Conservation (phyloP, 2,113 vertebrate species). For the Hemibagrus wyckioides region DNA sequence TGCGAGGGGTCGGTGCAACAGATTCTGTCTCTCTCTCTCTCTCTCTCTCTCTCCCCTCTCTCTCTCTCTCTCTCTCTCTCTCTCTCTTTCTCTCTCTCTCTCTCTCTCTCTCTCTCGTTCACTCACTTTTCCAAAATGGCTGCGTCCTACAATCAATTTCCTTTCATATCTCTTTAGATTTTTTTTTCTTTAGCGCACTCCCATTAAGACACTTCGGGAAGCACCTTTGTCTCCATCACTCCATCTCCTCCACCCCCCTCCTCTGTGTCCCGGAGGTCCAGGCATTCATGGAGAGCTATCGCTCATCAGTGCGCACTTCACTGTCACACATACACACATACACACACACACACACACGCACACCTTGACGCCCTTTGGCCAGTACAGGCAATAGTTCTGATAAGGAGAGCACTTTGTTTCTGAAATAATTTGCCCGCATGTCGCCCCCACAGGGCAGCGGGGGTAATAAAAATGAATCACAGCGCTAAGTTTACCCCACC, state of each 20-base stretch:
- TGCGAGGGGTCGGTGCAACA: constrained; percentile 6
- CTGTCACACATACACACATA: constrained; percentile 57
- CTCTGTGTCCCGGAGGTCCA: constrained; percentile 50
- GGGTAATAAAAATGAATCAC: constrained; percentile 84
- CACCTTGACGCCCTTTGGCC: constrained; percentile 67
- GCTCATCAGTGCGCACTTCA: constrained; percentile 71
- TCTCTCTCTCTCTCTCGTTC: not conserved
- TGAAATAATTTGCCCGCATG: constrained; percentile 82
- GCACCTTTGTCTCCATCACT: constrained; percentile 34
- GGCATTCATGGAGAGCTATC: constrained; percentile 74
- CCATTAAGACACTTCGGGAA: constrained; percentile 29
- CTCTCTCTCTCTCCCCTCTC: constrained; percentile 1
- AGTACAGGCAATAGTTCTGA: constrained; percentile 81
- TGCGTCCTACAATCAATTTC: constrained; percentile 25
- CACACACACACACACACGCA: constrained; percentile 36
- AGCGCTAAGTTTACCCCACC: constrained; percentile 65
- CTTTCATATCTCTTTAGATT: not conserved
- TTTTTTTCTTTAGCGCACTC: not conserved
- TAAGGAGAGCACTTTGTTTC: constrained; percentile 80
- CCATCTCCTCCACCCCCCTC: constrained; percentile 13
- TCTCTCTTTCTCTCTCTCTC: constrained; percentile 2
- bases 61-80: not conserved
- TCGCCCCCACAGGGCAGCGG: constrained; percentile 73
- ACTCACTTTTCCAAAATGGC: constrained; percentile 2
- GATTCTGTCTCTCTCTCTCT: not conserved